A percentile compares a stretch with the other conserved stretches of the same genome.
Evolutionary conservation across 2,113 vertebrate genomes (phyloP).

Genomic region (Ceuthmochares aereus): DNA sequence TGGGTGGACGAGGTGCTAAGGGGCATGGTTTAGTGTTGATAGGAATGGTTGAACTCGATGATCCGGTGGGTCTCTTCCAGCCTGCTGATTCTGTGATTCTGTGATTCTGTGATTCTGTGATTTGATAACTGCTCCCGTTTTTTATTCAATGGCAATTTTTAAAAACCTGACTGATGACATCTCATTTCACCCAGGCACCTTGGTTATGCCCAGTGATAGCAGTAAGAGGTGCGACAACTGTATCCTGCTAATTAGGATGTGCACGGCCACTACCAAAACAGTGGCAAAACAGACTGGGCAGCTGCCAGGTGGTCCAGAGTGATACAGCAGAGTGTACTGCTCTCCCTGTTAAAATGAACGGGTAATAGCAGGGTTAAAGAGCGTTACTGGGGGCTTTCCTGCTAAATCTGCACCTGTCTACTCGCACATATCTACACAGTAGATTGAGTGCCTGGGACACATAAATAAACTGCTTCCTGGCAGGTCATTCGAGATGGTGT

Average conservation of each 20-base stretch:
- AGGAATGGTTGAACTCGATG: no score
- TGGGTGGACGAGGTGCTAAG: no score
- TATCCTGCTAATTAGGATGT: not conserved
- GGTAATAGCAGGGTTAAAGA: not conserved
- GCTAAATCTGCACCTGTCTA: slow-evolving; percentile 1
- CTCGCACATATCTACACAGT: not conserved
- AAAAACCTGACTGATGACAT: not conserved
- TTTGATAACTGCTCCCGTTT: not conserved
- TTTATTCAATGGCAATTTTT: not conserved
- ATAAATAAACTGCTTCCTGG: slow-evolving; percentile 30
- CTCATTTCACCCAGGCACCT: not conserved
- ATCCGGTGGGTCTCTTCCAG: no score
- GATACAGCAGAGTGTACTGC: not conserved
- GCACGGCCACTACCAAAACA: not conserved
- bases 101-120: no score
- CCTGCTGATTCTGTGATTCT: no score
- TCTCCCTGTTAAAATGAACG: not conserved
- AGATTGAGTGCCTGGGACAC: not conserved
- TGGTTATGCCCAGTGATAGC: not conserved
- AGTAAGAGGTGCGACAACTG: not conserved
- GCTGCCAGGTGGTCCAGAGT: not conserved
- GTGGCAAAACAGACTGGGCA: not conserved
- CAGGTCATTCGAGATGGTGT: not conserved
- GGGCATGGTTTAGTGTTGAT: no score
- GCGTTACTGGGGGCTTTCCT: not conserved